These are phyloP conservation scores for Apotomis betuletana DNA, from an alignment of 2,888 invertebrate species.

Conservation along the genomic window DNA sequence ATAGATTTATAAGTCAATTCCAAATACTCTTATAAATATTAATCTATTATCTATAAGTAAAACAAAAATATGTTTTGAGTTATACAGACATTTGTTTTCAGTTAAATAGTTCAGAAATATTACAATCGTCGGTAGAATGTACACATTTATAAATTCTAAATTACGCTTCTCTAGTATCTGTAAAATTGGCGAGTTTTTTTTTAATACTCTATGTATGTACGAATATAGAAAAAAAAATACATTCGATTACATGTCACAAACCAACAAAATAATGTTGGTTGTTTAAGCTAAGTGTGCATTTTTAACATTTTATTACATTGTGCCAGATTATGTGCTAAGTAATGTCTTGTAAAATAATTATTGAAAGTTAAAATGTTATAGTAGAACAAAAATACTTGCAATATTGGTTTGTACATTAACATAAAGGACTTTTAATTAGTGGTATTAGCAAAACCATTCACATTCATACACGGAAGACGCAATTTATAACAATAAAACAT, in stretches of 20 bases:
- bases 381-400: slow-evolving; percentile 1
- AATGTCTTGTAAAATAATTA: slow-evolving; percentile 18
- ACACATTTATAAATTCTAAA: slow-evolving; percentile 32
- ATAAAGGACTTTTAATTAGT: slow-evolving; percentile 16
- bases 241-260: slow-evolving; percentile 11
- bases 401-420: slow-evolving; percentile 28
- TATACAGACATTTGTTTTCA: slow-evolving; percentile 25
- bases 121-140: slow-evolving; percentile 25
- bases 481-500: slow-evolving; percentile 50
- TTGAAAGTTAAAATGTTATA: not conserved
- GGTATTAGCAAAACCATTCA: slow-evolving; percentile 34
- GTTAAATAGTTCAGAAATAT: slow-evolving; percentile 34
- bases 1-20: slow-evolving; percentile 28
- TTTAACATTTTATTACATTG: slow-evolving; percentile 13
- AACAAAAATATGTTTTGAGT: slow-evolving; percentile 19
- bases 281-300: slow-evolving; percentile 34
- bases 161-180: slow-evolving; percentile 21
- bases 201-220: slow-evolving; percentile 11
- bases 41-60: slow-evolving; percentile 9
- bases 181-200: slow-evolving; percentile 30
- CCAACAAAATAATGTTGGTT: slow-evolving; percentile 12
- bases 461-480: slow-evolving; percentile 57
- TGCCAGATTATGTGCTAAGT: slow-evolving; percentile 33
- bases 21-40: slow-evolving; percentile 32
- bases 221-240: slow-evolving; percentile 12